Evolutionary conservation across 1,140 invertebrate genomes (phyloP), one percentile per base, ranked within the genome.

Genomic region (Drosophila orena): DNA sequence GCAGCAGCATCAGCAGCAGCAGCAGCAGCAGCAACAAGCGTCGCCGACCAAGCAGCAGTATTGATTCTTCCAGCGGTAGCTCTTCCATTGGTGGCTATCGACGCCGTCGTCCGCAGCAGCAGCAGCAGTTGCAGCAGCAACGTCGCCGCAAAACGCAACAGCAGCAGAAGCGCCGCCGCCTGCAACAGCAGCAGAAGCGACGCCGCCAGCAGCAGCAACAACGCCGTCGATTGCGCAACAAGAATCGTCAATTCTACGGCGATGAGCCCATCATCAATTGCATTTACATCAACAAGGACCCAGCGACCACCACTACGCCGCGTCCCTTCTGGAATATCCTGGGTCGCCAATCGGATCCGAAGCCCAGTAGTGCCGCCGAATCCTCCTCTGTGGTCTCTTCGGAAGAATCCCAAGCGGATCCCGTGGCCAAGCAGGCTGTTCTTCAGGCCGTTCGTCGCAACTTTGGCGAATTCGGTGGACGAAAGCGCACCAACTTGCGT

Each of bases 271-370:
- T 89, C 56, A 77, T 91, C 35, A 91, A 91, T 30, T 91, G 90
- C 80, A 91, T 91, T 22, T 85, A 90, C 60, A 91, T 91, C 53
- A 88, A 90, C 53, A 91, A 90, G 71, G 83, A 88, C 62, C 74
- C 81, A 8, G 44, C 66, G 14, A 84, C 84, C 3, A 88, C 83
- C 5, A 91, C 90, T 3, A 90, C 90, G 8, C 50, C 64, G 20
- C 90, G 90, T 55, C 90, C 90, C 42, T 91, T 91, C 80, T 91
- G 86, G 90, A 91, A 91, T 34, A 57, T 91, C 1, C 52, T 91
- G 38, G 90, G 90, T 6, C 80, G 90, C 5, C 68, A 56, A 27
- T 69, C 64, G 43, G 50, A 46, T 0, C 1, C 42, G 10, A 27
- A 27, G 3, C 24, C 46, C 46, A 24, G 11, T 14, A 24, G 17